Evolutionary conservation across 2,797 vertebrate species (phyloP), one percentile per base, ranked within the genome.

Genomic region (Takifugu rubripes): DNA sequence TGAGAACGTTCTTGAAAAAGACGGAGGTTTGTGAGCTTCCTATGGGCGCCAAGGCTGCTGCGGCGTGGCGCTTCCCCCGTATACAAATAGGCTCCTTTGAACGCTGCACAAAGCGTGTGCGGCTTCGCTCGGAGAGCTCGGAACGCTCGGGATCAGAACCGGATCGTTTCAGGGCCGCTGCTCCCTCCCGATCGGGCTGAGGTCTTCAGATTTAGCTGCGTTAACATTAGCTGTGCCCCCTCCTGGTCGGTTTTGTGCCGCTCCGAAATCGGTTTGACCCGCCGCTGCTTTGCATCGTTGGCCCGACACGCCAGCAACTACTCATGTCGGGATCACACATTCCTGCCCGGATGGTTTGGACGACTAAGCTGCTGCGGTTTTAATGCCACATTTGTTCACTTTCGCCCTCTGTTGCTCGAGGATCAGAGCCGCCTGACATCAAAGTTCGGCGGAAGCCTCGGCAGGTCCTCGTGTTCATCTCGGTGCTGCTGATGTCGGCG

Each of bases 271-370:
- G 0, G 49, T 77, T 77, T 71, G 64, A 75, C 65, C 75, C 57
- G 31, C 31, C 31, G 31, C 31, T 31, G 31, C 31, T 10, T 2
- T 33, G 5, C 5, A 33, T 7, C 4, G 1, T 5, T 10, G 31
- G 31, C 31, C 9, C 31, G 8, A 33, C 31, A 2, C 31, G 31
- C 7, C 6, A 7, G 6, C 31, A 9, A 2, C 2, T 5, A 33
- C 75, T 89, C 79, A 85, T 84, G 64, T 70, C 36, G 45, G 54
- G 3, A 87, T 91, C 61, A 89, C 89, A 87, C 85, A 90, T 89
- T 88, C 64, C 88, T 88, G 74, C 76, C 46, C 5, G 83, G 86
- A 88, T 86, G 84, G 78, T 72, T 72, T 57, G 21, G 72, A 87
- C 78, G 79, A 80, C 75, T 69, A 80, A 68, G 70, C 68, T 49